phyloP scores from a whole-genome alignment of 2,888 invertebrate genomes.

The Xestia rhomboidea region DNA sequence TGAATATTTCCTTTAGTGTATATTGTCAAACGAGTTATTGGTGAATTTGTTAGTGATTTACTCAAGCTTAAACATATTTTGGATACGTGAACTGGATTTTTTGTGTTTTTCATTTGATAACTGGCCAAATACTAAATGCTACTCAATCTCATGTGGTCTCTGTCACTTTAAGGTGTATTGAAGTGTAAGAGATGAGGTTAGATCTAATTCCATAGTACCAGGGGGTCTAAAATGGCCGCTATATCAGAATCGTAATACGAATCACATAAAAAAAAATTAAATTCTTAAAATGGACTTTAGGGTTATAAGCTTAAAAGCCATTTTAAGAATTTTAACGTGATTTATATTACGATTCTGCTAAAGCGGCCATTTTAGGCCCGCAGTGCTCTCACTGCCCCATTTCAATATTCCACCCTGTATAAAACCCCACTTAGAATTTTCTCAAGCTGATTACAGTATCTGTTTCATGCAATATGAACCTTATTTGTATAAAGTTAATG shows the following conservation, averaged over 20 bases:
- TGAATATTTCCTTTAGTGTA: conserved; percentile 60
- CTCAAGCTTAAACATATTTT: conserved; percentile 39
- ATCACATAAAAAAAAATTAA: too few species aligned
- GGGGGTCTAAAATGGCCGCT: too few species aligned
- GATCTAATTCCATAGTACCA: too few species aligned
- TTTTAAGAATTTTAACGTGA: too few species aligned
- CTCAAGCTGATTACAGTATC: background rate
- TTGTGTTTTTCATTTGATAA: conserved; percentile 16
- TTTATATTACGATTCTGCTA: too few species aligned
- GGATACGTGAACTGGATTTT: conserved; percentile 17
- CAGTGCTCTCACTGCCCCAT: background rate
- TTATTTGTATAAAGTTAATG: background rate
- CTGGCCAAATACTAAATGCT: conserved; percentile 8
- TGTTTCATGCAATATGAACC: background rate
- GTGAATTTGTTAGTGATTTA: conserved; percentile 44
- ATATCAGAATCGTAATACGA: too few species aligned
- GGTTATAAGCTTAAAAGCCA: too few species aligned
- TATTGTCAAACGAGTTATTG: conserved; percentile 47
- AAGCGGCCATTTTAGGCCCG: too few species aligned
- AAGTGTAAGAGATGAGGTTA: background rate
- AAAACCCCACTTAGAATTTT: background rate
- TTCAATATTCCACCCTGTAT: too few species aligned
- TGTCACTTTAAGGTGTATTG: background rate
- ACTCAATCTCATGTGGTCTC: background rate
- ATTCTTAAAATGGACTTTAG: too few species aligned